Base-by-base conservation (phyloP, 2,797 vertebrate genomes). In the Neopelma chrysocephalum region DNA sequence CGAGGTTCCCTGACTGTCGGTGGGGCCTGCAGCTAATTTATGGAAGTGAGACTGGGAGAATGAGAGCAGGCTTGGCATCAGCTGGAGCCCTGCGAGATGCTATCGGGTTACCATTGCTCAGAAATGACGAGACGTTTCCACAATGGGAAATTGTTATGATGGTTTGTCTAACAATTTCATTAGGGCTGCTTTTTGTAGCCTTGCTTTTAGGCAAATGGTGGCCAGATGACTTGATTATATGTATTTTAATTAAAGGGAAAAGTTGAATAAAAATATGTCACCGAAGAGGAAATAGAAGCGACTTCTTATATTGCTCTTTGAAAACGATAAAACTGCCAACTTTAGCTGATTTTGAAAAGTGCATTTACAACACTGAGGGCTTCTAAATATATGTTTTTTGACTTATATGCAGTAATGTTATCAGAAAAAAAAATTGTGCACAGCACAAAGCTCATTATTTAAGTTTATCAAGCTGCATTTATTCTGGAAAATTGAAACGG, bases 61-160 rank as follows among this genome's bases (percentile, higher is more conserved):
- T 76, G 73, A 94, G 90, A 95, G 92, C 90, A 36, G 80, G 76
- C 83, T 71, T 94, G 92, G 62, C 86, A 77, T 89, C 71, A 91
- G 93, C 92, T 86, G 90, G 83, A 70, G 84, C 78, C 51, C 42
- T 80, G 62, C 16, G 81, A 62, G 87, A 8, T 86, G 25, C 72
- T 72, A 50, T 97, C 87, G 2, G 21, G 51, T 96, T 97, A 75
- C 88, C 73, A 60, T 86, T 87, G 84, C 96, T 96, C 68, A 31
- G 69, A 89, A 94, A 77, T 96, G 85, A 89, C 43, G 79, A 89
- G 90, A 91, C 68, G 32, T 90, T 89, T 73, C 83, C 42, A n/a
- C 96, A 95, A 77, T 61, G 95, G 96, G 85, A 69, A 56, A 80
- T 79, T 38, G 29, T 84, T 82, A 25, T 29, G 8, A 27, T 56